These are phyloP conservation scores for Halictus ligatus DNA, from an alignment of 2,888 invertebrate genomes.

Conservation along the genomic window DNA sequence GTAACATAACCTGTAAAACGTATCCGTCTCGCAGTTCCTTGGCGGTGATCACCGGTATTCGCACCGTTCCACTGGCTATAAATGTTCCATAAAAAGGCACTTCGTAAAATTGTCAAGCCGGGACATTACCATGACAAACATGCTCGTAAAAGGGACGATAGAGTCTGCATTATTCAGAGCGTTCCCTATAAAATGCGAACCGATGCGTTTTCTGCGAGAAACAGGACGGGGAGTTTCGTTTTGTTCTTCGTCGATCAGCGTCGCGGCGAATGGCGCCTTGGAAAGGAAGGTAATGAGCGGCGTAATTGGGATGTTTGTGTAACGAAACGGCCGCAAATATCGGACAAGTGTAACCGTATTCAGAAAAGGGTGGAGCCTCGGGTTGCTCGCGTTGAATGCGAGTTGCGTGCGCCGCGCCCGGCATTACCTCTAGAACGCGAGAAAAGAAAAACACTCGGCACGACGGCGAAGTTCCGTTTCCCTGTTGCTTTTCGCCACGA, in stretches of 20 bases:
- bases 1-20: background rate
- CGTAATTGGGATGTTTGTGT: background rate
- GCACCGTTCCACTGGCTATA: constrained; percentile 15
- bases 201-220: background rate
- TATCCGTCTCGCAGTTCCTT: background rate
- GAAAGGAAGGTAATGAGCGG: background rate
- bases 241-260: background rate
- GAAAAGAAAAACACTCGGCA: constrained; percentile 15
- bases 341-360: constrained; percentile 18
- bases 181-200: background rate
- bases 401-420: constrained; percentile 28
- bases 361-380: background rate
- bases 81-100: constrained; percentile 33
- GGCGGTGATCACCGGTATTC: background rate
- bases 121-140: constrained; percentile 2
- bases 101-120: constrained; percentile 27
- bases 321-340: constrained; percentile 25
- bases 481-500: constrained; percentile 38
- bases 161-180: background rate
- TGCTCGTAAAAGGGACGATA: background rate
- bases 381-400: constrained; percentile 34
- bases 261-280: background rate
- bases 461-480: constrained; percentile 21
- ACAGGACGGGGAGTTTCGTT: background rate
- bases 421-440: constrained; percentile 10